Evolutionary conservation across 2,888 invertebrate genomes (phyloP).

Genomic region (Tuta absoluta): DNA sequence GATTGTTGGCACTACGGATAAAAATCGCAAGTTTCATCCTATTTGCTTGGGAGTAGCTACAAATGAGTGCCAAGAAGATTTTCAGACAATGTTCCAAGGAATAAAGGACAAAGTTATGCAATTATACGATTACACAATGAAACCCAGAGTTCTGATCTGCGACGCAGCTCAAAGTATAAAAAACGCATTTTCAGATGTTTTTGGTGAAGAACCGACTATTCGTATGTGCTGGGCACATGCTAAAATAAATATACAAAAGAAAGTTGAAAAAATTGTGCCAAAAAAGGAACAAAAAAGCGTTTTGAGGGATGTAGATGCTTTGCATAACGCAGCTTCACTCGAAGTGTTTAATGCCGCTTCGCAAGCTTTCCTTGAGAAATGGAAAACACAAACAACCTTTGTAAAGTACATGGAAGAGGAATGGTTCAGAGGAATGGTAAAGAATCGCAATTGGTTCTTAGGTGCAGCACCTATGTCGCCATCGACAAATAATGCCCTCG

Average conservation of each 20-base stretch:
- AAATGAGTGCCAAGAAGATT: conserved; percentile 37
- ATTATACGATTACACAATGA: conserved; percentile 31
- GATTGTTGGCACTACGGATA: conserved; percentile 39
- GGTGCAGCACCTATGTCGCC: conserved; percentile 32
- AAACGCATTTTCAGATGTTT: conserved; percentile 35
- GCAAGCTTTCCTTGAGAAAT: conserved; percentile 29
- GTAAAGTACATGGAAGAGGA: conserved; percentile 32
- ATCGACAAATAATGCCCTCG: conserved; percentile 32
- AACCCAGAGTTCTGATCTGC: conserved; percentile 35
- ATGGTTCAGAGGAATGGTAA: conserved; percentile 30
- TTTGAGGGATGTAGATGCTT: conserved; percentile 31
- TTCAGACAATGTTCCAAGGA: conserved; percentile 35
- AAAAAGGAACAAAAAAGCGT: conserved; percentile 32
- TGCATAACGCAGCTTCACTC: conserved; percentile 28
- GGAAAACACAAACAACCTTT: conserved; percentile 27
- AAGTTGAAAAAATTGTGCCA: conserved; percentile 33
- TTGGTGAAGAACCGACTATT: conserved; percentile 36
- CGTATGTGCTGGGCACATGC: conserved; percentile 43
- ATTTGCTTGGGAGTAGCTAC: conserved; percentile 34
- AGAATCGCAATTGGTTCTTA: conserved; percentile 32
- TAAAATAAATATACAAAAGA: conserved; percentile 38
- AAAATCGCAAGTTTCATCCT: conserved; percentile 36
- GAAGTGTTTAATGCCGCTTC: conserved; percentile 31
- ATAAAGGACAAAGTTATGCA: conserved; percentile 32
- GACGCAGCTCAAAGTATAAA: conserved; percentile 37